Conservation (phyloP, 1,140 invertebrate genomes). For the Ceratoteleas bidentatus region DNA sequence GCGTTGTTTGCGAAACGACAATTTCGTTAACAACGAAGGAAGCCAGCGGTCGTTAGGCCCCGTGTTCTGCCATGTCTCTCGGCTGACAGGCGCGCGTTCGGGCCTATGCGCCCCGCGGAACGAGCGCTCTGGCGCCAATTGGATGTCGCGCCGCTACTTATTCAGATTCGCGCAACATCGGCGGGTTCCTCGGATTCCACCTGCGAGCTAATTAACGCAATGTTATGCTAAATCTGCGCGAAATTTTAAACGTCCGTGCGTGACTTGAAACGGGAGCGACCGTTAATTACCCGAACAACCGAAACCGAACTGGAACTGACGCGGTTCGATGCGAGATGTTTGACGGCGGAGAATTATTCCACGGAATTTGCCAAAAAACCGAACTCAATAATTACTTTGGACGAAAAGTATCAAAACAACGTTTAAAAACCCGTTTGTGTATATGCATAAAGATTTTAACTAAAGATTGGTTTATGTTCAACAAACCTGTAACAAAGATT, state of each 20-base stretch:
- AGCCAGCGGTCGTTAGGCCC: slow-evolving; percentile 61
- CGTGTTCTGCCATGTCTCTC: slow-evolving; percentile 68
- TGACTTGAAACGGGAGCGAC: slow-evolving; percentile 10
- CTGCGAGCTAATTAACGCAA: slow-evolving; percentile 76
- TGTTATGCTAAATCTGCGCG: slow-evolving; percentile 75
- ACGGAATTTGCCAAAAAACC: too few relatives aligned
- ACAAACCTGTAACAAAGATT: too few relatives aligned
- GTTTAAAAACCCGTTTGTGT: too few relatives aligned
- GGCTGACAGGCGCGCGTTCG: slow-evolving; percentile 60
- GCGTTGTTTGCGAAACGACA: slow-evolving; percentile 53
- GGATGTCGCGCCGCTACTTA: slow-evolving; percentile 73
- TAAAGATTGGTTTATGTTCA: too few relatives aligned
- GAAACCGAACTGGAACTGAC: too few relatives aligned
- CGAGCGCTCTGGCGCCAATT: slow-evolving; percentile 77
- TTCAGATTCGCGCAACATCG: slow-evolving; percentile 58
- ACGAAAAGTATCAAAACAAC: too few relatives aligned
- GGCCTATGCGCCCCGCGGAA: slow-evolving; percentile 51
- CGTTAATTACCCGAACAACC: too few relatives aligned
- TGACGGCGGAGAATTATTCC: too few relatives aligned
- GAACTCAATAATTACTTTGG: too few relatives aligned
- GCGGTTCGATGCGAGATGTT: too few relatives aligned
- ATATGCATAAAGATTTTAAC: too few relatives aligned
- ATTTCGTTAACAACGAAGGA: slow-evolving; percentile 65
- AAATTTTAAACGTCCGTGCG: slow-evolving; percentile 69
- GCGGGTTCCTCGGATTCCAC: slow-evolving; percentile 75